Evolutionary conservation across 2,797 vertebrate genomes (phyloP).

Genomic region (Sorex maritimensis): DNA sequence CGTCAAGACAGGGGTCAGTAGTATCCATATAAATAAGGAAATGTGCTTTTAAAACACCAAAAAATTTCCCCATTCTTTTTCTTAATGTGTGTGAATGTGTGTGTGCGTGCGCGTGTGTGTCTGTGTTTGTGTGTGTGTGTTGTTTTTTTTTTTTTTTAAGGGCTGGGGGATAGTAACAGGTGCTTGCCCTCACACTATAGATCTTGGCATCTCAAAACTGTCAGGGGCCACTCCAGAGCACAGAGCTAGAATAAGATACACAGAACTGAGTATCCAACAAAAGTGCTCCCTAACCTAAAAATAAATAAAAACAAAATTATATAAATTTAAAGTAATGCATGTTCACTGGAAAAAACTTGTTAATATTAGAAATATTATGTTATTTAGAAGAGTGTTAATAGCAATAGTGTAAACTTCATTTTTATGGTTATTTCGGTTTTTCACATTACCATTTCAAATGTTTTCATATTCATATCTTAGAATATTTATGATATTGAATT

Average conservation of each 20-base stretch:
- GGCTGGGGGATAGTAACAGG: too few species aligned
- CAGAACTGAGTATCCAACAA: too few species aligned
- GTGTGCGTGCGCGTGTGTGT: neutral
- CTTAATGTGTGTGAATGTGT: neutral
- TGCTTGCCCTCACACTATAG: too few species aligned
- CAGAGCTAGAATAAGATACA: too few species aligned
- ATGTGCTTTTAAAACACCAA: neutral
- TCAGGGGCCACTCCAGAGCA: too few species aligned
- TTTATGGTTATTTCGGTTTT: neutral
- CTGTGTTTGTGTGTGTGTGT: too few species aligned
- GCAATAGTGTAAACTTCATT: neutral
- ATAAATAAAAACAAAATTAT: too few species aligned
- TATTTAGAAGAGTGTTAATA: neutral
- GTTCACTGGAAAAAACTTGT: neutral
- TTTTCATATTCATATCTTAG: neutral
- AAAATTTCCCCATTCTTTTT: neutral
- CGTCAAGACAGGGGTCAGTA: neutral
- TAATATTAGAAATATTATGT: neutral
- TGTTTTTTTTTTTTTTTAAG: neutral
- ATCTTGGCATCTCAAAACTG: too few species aligned
- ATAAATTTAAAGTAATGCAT: neutral
- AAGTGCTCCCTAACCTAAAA: too few species aligned
- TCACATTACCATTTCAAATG: too few species aligned
- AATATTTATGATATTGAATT: constrained; percentile 31
- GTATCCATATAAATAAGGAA: neutral